Percentiles rank a stretch among this genome's conserved stretches.
These are phyloP conservation scores for Acleris laterana DNA, from an alignment of 2,888 invertebrate genomes.

Conservation along the genomic window DNA sequence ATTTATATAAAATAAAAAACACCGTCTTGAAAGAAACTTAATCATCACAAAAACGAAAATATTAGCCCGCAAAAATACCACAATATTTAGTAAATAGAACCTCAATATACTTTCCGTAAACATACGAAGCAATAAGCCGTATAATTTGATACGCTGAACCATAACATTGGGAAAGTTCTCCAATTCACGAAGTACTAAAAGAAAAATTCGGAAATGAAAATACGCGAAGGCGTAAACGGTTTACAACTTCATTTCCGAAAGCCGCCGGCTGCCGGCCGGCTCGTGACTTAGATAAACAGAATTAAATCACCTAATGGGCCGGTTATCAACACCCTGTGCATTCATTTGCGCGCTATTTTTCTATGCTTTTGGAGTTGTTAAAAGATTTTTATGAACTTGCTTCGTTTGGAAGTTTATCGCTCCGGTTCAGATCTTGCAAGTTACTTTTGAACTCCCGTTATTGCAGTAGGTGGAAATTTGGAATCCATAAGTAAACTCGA, in stretches of 20 bases:
- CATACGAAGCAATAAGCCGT: neutral
- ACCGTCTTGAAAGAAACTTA: no score
- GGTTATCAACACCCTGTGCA: neutral
- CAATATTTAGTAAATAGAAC: neutral
- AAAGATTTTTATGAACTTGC: no score
- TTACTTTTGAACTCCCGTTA: no score
- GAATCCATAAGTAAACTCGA: no score
- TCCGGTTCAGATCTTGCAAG: no score
- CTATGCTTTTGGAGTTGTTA: no score
- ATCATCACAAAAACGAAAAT: no score
- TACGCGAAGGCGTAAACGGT: slow-evolving; percentile 3
- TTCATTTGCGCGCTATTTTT: no score
- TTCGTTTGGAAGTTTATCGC: no score
- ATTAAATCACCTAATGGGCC: neutral
- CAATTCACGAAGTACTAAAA: neutral
- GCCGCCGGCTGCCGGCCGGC: neutral
- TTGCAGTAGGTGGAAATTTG: no score
- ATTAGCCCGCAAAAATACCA: neutral
- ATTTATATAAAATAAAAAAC: no score
- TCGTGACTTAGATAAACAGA: neutral
- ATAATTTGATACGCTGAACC: neutral
- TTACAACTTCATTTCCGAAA: slow-evolving; percentile 11
- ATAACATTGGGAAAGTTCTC: slow-evolving; percentile 3
- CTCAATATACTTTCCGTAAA: neutral
- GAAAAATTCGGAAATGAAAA: slow-evolving; percentile 6